These are phyloP conservation scores for Peromyscus polionotus DNA, from an alignment of 2,113 vertebrate species.

Conservation along the genomic window DNA sequence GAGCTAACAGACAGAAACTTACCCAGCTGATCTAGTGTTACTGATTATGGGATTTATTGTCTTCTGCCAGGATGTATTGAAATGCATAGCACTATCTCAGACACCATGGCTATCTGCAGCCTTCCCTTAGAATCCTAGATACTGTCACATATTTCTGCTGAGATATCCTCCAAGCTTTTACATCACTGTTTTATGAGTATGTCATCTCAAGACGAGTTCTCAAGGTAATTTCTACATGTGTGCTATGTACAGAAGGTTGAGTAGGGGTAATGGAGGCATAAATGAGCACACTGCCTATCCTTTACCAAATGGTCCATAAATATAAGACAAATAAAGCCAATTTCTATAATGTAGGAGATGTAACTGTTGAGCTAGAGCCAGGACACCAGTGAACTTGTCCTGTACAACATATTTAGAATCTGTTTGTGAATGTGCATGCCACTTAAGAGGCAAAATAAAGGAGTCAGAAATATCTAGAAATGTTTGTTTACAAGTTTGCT, in stretches of 20 bases:
- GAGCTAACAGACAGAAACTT: background rate
- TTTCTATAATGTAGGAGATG: background rate
- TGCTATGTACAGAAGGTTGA: background rate
- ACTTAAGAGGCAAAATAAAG: background rate
- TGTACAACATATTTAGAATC: conserved; percentile 19
- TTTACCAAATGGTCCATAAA: background rate
- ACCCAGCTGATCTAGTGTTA: background rate
- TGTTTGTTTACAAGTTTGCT: background rate
- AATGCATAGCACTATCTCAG: background rate
- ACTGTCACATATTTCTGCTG: background rate
- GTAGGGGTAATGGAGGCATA: background rate
- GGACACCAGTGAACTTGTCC: background rate
- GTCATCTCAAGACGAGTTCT: background rate
- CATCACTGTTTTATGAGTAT: background rate
- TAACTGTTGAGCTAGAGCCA: background rate
- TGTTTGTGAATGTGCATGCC: background rate
- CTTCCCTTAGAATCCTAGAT: background rate
- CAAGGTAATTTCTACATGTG: background rate
- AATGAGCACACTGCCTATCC: background rate
- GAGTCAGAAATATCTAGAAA: background rate
- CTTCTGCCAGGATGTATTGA: background rate
- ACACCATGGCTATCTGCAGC: background rate
- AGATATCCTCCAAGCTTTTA: background rate
- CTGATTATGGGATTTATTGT: background rate
- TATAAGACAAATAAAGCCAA: background rate